These are phyloP conservation scores for Caenorhabditis becei DNA, from an alignment of 2,888 invertebrate genomes.

Conservation along the genomic window DNA sequence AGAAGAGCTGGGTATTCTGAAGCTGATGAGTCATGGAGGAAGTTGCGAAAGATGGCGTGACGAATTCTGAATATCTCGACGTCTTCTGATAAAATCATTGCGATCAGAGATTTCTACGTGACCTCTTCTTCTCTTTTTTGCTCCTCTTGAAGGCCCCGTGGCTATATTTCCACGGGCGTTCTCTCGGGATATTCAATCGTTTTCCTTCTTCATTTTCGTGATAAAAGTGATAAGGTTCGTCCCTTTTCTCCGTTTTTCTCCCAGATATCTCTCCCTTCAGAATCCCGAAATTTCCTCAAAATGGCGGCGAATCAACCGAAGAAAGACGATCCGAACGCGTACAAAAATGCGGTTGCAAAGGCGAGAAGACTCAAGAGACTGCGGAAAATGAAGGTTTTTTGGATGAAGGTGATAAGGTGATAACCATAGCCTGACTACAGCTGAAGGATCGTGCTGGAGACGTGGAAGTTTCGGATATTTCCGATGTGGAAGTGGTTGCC, in stretches of 20 bases:
- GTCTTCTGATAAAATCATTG: too few species aligned
- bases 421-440: neutral
- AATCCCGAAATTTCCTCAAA: neutral
- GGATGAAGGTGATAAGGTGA: neutral
- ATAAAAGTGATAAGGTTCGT: neutral
- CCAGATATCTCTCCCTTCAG: neutral
- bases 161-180: too few species aligned
- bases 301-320: slow-evolving; percentile 17
- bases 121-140: too few species aligned
- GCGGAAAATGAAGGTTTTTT: slow-evolving; percentile 31
- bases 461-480: slow-evolving; percentile 41
- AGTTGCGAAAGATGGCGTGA: too few species aligned
- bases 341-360: slow-evolving; percentile 41
- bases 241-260: too few species aligned
- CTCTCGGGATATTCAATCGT: too few species aligned
- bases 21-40: too few species aligned
- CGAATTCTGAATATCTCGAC: too few species aligned
- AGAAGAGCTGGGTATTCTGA: too few species aligned
- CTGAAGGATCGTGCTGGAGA: slow-evolving; percentile 41
- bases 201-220: too few species aligned
- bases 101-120: too few species aligned
- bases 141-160: too few species aligned
- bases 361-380: slow-evolving; percentile 26
- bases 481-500: slow-evolving; percentile 39
- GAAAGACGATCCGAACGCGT: slow-evolving; percentile 12